phyloP scores from a whole-genome alignment of 2,113 vertebrate species.

The Gnathonemus longibarbis region DNA sequence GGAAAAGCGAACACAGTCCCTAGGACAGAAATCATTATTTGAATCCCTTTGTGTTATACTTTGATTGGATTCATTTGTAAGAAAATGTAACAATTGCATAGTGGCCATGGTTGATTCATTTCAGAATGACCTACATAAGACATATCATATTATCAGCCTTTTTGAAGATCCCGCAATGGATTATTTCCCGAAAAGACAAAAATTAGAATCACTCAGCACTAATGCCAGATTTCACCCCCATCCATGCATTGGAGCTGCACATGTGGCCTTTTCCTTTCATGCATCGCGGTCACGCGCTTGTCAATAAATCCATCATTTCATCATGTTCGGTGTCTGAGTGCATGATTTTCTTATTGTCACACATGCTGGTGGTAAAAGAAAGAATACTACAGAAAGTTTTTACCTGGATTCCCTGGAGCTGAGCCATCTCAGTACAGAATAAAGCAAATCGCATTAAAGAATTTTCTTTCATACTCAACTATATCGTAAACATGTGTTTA shows the following conservation, averaged over 20 bases:
- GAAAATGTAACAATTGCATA: neutral
- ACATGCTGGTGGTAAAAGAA: neutral
- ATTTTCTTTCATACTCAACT: neutral
- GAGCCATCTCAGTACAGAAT: neutral
- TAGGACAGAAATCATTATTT: neutral
- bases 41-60: neutral
- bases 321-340: neutral
- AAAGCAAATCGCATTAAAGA: neutral
- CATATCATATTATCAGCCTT: neutral
- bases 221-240: neutral
- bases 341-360: neutral
- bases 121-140: neutral
- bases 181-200: neutral
- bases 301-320: neutral
- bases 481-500: neutral
- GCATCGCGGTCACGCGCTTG: neutral
- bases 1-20: neutral
- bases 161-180: neutral
- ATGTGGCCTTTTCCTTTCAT: neutral
- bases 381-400: neutral
- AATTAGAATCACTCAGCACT: neutral
- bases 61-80: constrained; percentile 5
- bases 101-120: neutral
- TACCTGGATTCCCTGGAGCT: neutral
- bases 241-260: neutral